phyloP scores from a whole-genome alignment of 2,113 vertebrate genomes.

The Hippocampus barbouri region DNA sequence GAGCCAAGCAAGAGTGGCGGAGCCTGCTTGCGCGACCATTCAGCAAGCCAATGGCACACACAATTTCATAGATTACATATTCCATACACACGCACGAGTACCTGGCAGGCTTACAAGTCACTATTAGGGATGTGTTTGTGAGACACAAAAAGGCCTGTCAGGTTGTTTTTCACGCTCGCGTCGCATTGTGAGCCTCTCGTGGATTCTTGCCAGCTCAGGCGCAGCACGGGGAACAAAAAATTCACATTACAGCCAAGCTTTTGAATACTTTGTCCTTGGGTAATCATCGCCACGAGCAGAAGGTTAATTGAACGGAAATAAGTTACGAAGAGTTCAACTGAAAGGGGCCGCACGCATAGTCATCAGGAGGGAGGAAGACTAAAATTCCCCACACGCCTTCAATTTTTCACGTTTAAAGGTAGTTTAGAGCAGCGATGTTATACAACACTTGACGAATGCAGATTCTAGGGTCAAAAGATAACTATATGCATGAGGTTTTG shows the following conservation, averaged over 20 bases:
- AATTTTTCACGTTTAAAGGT: neutral
- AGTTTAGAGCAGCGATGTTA: neutral
- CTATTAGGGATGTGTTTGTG: slow-evolving; percentile 4
- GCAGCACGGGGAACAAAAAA: slow-evolving; percentile 29
- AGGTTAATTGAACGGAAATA: slow-evolving; percentile 67
- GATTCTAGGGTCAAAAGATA: neutral
- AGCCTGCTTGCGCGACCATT: slow-evolving; percentile 29
- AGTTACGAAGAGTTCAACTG: slow-evolving; percentile 46
- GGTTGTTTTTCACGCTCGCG: slow-evolving; percentile 30
- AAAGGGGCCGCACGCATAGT: slow-evolving; percentile 44
- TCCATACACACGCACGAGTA: slow-evolving; percentile 26
- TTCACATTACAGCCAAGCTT: slow-evolving; percentile 28
- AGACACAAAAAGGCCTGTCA: neutral
- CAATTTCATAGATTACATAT: neutral
- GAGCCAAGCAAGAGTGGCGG: slow-evolving; percentile 12
- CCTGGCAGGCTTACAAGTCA: slow-evolving; percentile 45
- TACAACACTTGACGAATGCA: neutral
- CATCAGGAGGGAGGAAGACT: slow-evolving; percentile 3
- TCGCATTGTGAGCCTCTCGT: neutral
- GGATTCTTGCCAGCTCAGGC: neutral
- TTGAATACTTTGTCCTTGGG: slow-evolving; percentile 53
- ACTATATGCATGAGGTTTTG: slow-evolving; percentile 1
- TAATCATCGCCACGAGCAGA: slow-evolving; percentile 60
- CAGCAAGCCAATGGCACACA: slow-evolving; percentile 8
- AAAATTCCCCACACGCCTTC: neutral